Conservation (phyloP, 2,113 vertebrate genomes). For the Mirza zaza region DNA sequence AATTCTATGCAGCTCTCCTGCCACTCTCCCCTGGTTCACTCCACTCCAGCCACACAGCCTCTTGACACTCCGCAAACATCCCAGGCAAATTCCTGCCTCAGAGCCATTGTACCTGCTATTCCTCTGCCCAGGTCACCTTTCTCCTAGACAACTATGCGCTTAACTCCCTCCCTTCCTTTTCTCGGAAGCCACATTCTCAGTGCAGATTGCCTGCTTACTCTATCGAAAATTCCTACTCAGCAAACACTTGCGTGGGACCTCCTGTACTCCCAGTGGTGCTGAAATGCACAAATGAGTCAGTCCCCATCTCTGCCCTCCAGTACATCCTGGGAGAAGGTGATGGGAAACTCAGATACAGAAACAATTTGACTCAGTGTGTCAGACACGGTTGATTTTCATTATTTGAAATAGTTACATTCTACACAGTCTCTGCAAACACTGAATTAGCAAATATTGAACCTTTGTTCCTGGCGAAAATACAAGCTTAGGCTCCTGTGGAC, state of each 20-base stretch:
- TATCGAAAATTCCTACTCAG: background rate
- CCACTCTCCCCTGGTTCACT: background rate
- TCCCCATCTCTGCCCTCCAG: no score
- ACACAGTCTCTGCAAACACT: background rate
- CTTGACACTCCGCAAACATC: background rate
- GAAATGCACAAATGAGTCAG: background rate
- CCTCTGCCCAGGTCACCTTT: background rate
- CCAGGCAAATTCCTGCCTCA: background rate
- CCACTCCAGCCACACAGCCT: no score
- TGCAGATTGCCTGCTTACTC: background rate
- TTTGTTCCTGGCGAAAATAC: background rate
- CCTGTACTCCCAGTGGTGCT: background rate
- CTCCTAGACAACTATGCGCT: background rate
- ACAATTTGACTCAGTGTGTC: background rate
- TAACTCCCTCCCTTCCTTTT: background rate
- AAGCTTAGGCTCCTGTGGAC: background rate
- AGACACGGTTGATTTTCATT: background rate
- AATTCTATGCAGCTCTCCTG: rapidly evolving
- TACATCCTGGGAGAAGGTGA: rapidly evolving
- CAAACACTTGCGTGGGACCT: background rate
- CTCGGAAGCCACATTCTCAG: background rate
- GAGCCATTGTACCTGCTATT: rapidly evolving
- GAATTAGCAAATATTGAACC: background rate
- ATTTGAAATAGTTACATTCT: background rate
- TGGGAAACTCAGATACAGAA: background rate